Evolutionary conservation across 2,113 vertebrate species (phyloP).

Genomic region (Gila orcuttii): DNA sequence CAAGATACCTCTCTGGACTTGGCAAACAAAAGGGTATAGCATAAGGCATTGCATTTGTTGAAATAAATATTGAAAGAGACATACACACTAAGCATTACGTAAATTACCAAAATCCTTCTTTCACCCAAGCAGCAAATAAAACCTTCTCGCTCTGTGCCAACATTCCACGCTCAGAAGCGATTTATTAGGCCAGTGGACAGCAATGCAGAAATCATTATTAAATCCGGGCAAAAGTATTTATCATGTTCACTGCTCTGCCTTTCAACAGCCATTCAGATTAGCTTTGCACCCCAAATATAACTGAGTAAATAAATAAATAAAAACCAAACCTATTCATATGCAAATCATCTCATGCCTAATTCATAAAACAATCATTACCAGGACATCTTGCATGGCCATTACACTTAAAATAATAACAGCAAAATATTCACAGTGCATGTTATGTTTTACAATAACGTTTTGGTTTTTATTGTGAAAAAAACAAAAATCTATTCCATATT

Average conservation of each 20-base stretch:
- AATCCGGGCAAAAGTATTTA: constrained; percentile 73
- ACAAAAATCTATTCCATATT: no score
- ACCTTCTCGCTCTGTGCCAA: constrained; percentile 65
- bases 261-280: constrained; percentile 58
- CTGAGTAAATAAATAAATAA: constrained; percentile 14
- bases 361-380: constrained; percentile 30
- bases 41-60: background rate
- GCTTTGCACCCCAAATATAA: background rate
- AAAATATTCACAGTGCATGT: background rate
- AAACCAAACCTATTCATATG: constrained; percentile 62
- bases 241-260: constrained; percentile 59
- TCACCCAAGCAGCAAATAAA: constrained; percentile 68
- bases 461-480: background rate
- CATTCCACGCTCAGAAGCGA: constrained; percentile 74
- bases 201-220: constrained; percentile 76
- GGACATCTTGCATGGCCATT: constrained; percentile 2
- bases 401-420: background rate
- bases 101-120: constrained; percentile 53
- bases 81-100: background rate
- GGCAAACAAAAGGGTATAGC: background rate
- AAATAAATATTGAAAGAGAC: background rate
- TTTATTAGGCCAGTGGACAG: constrained; percentile 79
- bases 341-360: constrained; percentile 63
- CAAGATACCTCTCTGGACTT: constrained; percentile 20
- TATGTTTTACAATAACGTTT: background rate